Evolutionary conservation across 2,888 invertebrate genomes (phyloP), one percentile per base, ranked within the genome.

Genomic region (Caenorhabditis sp.): DNA sequence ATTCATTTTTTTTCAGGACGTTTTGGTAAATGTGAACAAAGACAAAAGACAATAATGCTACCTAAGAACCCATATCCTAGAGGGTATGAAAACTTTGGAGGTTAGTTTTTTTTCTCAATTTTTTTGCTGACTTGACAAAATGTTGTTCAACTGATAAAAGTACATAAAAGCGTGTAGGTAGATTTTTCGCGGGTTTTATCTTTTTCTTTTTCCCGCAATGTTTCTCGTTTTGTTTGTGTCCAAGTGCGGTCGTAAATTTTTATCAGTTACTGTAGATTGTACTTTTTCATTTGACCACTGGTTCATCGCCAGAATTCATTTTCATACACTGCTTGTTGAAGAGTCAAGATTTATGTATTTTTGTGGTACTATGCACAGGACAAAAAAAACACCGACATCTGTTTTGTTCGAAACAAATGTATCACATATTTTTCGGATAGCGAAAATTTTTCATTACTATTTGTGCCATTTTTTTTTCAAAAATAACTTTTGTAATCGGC

Each of bases 71-170:
- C 65, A n/a, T 76, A 78, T 55, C 69, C 76, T 19, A 68, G 70
- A 6, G 73, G 71, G 54, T 76, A 58, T 53, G 72, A 76, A 27
- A 69, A 75, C 10, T 78, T 75, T 60, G 72, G 75, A 71, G 36
- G 61, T 60, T 65, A 21, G 17, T 53, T 19, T 24, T 61, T 51
- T 50, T 49, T 17, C 49, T 53, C 23, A 19, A 4, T 19, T 53
- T 26, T 55, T 26, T 26, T 55, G 17, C 23, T 55, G 23, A 55
- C 1, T 21, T 6, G 24, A 53, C 23, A 53, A 53, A 50, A 19
- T 4, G 19, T n/a, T 19, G 14, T 53, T 23, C 53, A n/a, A n/a
- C 24, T 23, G 53, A 53, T 23, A 53, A 53, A 53, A 53, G 21
- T 53, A 19, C 53, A 53, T 17, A 8, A 53, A 53, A 53, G 24